Base-by-base conservation (phyloP, 2,888 invertebrate genomes). In the Dichetophora obliterata region DNA sequence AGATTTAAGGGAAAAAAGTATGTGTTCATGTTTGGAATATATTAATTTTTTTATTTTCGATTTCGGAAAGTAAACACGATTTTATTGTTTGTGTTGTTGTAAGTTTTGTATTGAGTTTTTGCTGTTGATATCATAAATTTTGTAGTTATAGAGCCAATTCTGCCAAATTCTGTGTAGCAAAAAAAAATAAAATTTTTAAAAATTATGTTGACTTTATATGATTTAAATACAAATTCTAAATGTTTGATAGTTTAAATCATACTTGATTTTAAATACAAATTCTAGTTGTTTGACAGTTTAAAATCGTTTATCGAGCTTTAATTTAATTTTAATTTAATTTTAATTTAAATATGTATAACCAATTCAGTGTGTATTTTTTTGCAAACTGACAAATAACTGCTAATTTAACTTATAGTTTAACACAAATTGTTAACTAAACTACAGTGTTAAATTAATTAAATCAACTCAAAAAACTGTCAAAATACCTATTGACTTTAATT, bases 71-170 rank as follows among this genome's bases (percentile, higher is more conserved):
- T 27, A 59, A 14, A 5, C 22, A 59, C 27, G 14, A 31, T 31
- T 31, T 31, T 14, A 22, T 37, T 34, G 16, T 66, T 66, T 66
- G 66, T 73, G 76, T 78, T 73, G 57, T 75, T 79, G 75, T 54
- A 71, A 16, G 27, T 63, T 63, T 70, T 75, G 66, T 57, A 59
- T 50, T 75, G 16, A 50, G 22, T 24, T 59, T n/a, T 68, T 65
- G 50, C 70, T 70, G 50, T 57, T 77, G 69, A 37, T 74, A 72
- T 76, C 79, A 78, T 78, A 76, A 78, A 79, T 79, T 77, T 78
- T 77, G 79, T 80, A 80, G 78, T 81, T 14, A 73, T 77, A 73
- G n/a, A n/a, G 75, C 68, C 63, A 75, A 68, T 71, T 78, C 52
- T 65, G 73, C 65, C 11, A 54, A 72, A 70, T 74, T 76, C 57